Evolutionary conservation across 1,140 invertebrate species (phyloP), one percentile per base, ranked within the genome.

Genomic region (Hesperophylax magnus): DNA sequence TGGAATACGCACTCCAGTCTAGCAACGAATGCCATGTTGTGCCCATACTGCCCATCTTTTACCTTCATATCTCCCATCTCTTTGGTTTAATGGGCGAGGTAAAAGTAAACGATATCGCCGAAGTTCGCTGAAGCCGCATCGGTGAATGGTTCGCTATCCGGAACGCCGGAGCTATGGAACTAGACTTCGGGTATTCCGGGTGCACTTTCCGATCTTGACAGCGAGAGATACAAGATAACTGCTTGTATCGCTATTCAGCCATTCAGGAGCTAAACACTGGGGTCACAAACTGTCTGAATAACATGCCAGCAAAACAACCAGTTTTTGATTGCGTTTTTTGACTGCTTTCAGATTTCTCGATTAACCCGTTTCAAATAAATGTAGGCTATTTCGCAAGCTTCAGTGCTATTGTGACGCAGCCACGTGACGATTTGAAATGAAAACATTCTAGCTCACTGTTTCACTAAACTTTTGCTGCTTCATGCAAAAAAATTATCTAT

Each of bases 31-130:
- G n/a, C 56, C 56, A 27, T 52, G 34, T 71, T 71, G 39, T 71
- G 67, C n/a, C 17, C 65, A 34, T 67, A n/a, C 60, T 15, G n/a
- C 60, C 60, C n/a, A 18, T n/a, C 56, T 20, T 22, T 20, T 7
- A 20, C 20, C 58, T 20, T 61, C 58, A 22, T 61, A 8, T 20
- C 18, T 14, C 11, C 58, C 34, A 27, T 56, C 53, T 15, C 31
- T 39, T 22, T 39, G 74, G 27, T 65, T 61, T 67, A 78, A 67
- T 78, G 61, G 60, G 18, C 24, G 67, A 78, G 76, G 76, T 78
- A 78, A 78, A 78, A 78, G 61, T 67, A 65, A 67, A 67, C 76
- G 76, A 65, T 78, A 78, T 61, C 31, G 39, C 60, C n/a, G 17
- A 52, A 78, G 58, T 78, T 53, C 20, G 61, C 76, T 17, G 31